These are phyloP conservation scores for Pseudomugil tenellus DNA, from an alignment of 2,797 vertebrate genomes.

Conservation along the genomic window DNA sequence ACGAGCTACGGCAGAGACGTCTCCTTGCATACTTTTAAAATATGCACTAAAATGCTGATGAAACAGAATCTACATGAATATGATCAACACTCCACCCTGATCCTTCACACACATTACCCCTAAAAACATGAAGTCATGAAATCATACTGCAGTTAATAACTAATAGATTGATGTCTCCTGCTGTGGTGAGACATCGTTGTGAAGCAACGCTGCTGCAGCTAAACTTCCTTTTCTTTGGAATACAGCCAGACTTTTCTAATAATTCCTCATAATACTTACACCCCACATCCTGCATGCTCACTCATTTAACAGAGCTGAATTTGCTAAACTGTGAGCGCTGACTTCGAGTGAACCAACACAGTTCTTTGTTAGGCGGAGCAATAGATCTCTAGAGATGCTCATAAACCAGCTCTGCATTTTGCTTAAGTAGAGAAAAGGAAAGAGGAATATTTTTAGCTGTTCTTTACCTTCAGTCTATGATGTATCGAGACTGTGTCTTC, in stretches of 20 bases:
- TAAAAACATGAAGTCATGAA: slow-evolving; percentile 36
- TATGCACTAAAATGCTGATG: neutral
- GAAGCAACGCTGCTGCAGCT: slow-evolving; percentile 7
- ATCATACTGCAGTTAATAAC: slow-evolving; percentile 30
- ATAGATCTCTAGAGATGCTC: slow-evolving; percentile 65
- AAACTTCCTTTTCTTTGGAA: slow-evolving; percentile 28
- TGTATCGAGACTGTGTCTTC: slow-evolving; percentile 70
- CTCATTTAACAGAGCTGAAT: slow-evolving; percentile 56
- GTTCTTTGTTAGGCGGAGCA: slow-evolving; percentile 55
- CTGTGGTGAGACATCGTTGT: neutral
- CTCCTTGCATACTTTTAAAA: neutral
- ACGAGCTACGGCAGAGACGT: neutral
- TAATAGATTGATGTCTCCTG: slow-evolving; percentile 43
- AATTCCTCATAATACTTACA: slow-evolving; percentile 39
- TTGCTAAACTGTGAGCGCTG: slow-evolving; percentile 52
- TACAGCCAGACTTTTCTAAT: neutral
- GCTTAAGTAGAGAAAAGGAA: slow-evolving; percentile 53
- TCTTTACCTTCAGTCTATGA: slow-evolving; percentile 71
- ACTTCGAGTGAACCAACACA: slow-evolving; percentile 43
- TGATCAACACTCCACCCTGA: slow-evolving; percentile 18
- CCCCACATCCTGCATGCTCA: slow-evolving; percentile 6
- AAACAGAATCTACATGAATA: neutral
- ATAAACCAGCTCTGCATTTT: slow-evolving; percentile 61
- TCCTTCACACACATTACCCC: neutral
- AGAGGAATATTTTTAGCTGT: slow-evolving; percentile 74